These are phyloP conservation scores for Chloromyia formosa DNA, from an alignment of 2,888 invertebrate species.

Conservation along the genomic window DNA sequence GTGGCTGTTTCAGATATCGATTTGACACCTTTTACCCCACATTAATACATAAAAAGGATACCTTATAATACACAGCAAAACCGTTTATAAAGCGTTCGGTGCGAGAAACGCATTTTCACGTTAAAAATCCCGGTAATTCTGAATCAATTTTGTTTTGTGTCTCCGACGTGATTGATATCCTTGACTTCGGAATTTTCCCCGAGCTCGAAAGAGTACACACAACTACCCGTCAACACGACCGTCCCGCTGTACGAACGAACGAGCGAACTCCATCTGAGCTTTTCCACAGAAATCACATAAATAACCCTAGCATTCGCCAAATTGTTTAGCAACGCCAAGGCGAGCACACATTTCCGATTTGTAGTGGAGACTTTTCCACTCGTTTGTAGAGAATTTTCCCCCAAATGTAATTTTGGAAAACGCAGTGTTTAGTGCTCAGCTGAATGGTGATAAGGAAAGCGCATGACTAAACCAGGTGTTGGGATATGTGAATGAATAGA, in stretches of 20 bases:
- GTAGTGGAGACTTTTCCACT: background rate
- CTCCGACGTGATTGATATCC: no score
- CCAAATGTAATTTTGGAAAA: background rate
- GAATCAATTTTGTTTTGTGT: no score
- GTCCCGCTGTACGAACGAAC: conserved; percentile 2
- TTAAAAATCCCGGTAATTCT: no score
- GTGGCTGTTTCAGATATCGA: no score
- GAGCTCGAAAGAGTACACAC: no score
- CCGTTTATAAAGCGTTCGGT: no score
- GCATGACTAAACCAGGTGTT: conserved; percentile 35
- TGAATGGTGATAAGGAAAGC: conserved; percentile 24
- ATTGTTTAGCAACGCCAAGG: conserved; percentile 33
- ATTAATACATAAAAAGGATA: no score
- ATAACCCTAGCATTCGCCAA: background rate
- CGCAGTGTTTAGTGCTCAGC: background rate
- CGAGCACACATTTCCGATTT: conserved; percentile 1
- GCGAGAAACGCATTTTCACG: no score
- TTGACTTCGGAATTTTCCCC: no score
- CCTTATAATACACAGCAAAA: no score
- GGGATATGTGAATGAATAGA: background rate
- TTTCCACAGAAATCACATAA: conserved; percentile 36
- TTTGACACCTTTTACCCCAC: no score
- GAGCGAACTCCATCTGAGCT: conserved; percentile 30
- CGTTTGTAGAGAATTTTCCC: background rate
- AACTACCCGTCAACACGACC: background rate